Conservation (phyloP, 2,113 vertebrate species). For the Crotophaga sulcirostris region DNA sequence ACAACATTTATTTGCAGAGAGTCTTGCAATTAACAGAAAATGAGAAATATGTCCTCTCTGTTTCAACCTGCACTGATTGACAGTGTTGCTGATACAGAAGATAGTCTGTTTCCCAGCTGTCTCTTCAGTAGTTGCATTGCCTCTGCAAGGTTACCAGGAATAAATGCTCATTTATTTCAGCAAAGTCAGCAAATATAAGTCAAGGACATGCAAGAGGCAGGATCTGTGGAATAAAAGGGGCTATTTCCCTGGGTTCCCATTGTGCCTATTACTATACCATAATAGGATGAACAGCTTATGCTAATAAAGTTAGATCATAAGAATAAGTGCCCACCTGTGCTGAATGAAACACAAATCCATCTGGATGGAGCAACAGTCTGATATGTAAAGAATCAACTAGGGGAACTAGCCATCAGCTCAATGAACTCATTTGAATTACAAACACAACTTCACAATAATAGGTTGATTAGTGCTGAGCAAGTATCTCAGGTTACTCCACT, state of each 20-base stretch:
- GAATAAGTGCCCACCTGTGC: constrained; percentile 63
- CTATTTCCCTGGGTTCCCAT: constrained; percentile 29
- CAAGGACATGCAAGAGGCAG: constrained; percentile 57
- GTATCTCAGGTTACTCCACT: neutral
- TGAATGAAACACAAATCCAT: constrained; percentile 49
- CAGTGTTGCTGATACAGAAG: neutral
- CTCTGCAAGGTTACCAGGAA: constrained; percentile 49
- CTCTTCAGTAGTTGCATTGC: constrained; percentile 10
- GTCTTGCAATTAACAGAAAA: constrained; percentile 4
- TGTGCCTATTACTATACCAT: constrained; percentile 34
- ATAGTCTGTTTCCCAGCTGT: constrained; percentile 37
- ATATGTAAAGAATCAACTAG: neutral
- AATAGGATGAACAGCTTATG: constrained; percentile 56
- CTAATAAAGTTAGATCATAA: constrained; percentile 57
- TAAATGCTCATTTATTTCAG: constrained; percentile 60
- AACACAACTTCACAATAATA: constrained; percentile 12
- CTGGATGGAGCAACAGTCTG: constrained; percentile 31
- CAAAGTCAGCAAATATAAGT: constrained; percentile 47
- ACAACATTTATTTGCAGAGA: neutral
- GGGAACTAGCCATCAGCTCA: constrained; percentile 30
- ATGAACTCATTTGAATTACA: constrained; percentile 55
- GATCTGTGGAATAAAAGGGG: constrained; percentile 44
- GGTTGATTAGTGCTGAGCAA: constrained; percentile 40
- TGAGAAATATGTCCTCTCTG: neutral
- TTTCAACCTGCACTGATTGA: constrained; percentile 5